phyloP scores from a whole-genome alignment of 2,113 vertebrate genomes.

The Pelodiscus sinensis region DNA sequence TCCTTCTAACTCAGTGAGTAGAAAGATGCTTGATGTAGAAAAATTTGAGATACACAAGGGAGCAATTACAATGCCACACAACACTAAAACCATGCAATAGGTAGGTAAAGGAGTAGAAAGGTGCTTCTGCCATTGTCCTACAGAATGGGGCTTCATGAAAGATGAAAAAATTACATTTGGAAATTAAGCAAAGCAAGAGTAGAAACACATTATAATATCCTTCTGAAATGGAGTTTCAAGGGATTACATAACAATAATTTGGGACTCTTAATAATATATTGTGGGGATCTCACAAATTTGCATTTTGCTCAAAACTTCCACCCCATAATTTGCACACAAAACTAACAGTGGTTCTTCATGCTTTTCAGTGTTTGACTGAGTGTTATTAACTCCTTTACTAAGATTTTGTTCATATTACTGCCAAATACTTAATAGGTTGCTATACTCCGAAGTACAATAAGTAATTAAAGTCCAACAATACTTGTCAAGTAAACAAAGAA shows the following conservation, averaged over 20 bases:
- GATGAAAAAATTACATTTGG: neutral
- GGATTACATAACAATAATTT: neutral
- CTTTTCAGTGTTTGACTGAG: neutral
- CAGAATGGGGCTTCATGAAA: neutral
- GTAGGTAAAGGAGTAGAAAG: neutral
- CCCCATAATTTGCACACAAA: neutral
- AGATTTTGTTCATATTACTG: neutral
- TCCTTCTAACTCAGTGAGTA: neutral
- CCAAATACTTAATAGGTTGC: neutral
- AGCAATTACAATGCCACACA: neutral
- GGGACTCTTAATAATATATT: neutral
- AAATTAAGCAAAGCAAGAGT: neutral
- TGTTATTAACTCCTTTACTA: neutral
- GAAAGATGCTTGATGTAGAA: neutral
- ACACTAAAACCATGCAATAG: neutral
- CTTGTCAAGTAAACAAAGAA: accelerated
- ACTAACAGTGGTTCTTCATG: neutral
- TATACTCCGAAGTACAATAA: neutral
- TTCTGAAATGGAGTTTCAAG: neutral
- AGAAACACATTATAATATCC: neutral
- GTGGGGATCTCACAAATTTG: neutral
- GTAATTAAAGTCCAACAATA: neutral
- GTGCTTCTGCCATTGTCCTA: neutral
- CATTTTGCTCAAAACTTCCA: neutral
- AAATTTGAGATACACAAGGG: neutral